Percentiles rank a stretch among this genome's conserved stretches.
phyloP scores from a whole-genome alignment of 2,888 invertebrate genomes.

The Dynastes hyllus region DNA sequence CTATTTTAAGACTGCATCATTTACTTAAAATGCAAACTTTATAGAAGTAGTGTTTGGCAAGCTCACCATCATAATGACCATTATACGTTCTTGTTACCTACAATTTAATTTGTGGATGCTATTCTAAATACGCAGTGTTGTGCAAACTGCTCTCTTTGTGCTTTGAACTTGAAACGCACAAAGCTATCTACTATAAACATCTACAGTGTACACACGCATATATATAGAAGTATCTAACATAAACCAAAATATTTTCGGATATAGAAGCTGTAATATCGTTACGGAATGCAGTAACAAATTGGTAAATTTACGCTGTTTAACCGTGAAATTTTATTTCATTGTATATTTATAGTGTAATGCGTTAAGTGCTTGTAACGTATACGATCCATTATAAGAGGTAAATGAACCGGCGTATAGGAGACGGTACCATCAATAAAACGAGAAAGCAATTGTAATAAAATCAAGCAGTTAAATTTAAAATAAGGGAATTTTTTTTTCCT shows the following conservation, averaged over 20 bases:
- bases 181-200: not conserved
- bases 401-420: constrained; percentile 9
- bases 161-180: constrained; percentile 23
- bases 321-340: constrained; percentile 29
- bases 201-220: not conserved
- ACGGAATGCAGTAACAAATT: constrained; percentile 12
- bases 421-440: constrained; percentile 19
- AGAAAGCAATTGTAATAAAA: constrained; percentile 12
- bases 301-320: constrained; percentile 25
- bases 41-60: not conserved
- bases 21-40: not conserved
- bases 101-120: not conserved
- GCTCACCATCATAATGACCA: not conserved
- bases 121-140: not conserved
- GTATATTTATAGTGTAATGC: constrained; percentile 24
- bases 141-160: not conserved
- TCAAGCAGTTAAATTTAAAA: not conserved
- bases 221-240: not conserved
- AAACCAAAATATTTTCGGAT: constrained; percentile 26
- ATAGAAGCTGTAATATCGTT: constrained; percentile 10
- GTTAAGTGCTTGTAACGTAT: constrained; percentile 31
- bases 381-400: constrained; percentile 31
- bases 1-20: too few relatives aligned
- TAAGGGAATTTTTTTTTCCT: not conserved
- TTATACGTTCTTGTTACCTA: not conserved